These are phyloP conservation scores for Meriones unguiculatus DNA, from an alignment of 2,113 vertebrate genomes.

Conservation along the genomic window DNA sequence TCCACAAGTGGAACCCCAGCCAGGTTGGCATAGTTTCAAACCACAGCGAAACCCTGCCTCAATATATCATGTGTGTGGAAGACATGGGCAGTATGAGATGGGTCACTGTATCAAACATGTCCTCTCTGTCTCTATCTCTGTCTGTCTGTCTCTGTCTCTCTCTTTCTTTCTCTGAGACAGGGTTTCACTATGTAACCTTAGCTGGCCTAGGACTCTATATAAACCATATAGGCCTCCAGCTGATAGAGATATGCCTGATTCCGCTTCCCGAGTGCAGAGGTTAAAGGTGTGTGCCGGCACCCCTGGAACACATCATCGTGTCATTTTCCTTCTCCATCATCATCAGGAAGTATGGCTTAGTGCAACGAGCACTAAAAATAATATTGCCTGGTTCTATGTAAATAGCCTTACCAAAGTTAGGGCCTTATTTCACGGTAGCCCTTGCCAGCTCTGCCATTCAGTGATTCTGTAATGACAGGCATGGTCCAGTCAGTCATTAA, in stretches of 20 bases:
- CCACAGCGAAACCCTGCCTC: background rate
- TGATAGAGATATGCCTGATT: background rate
- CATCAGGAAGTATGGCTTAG: background rate
- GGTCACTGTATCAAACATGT: background rate
- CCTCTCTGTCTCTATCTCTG: background rate
- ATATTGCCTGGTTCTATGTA: background rate
- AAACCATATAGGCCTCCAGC: background rate
- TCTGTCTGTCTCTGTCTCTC: too few relatives aligned
- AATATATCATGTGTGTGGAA: background rate
- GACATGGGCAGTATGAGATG: background rate
- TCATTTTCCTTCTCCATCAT: background rate
- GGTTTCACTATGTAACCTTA: background rate
- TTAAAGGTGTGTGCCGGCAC: background rate
- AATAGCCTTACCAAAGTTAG: background rate
- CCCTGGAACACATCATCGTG: background rate
- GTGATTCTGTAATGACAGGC: background rate
- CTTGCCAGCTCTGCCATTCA: background rate
- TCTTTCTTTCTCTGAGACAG: background rate
- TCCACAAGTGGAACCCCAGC: background rate
- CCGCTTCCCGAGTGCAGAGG: background rate
- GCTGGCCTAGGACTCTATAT: background rate
- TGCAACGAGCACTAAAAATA: background rate
- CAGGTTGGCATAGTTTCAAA: background rate
- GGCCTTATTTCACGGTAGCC: background rate
- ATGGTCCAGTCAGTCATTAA: background rate